Evolutionary conservation across 1,140 invertebrate genomes (phyloP).

Genomic region (Neotoxoptera formosana): DNA sequence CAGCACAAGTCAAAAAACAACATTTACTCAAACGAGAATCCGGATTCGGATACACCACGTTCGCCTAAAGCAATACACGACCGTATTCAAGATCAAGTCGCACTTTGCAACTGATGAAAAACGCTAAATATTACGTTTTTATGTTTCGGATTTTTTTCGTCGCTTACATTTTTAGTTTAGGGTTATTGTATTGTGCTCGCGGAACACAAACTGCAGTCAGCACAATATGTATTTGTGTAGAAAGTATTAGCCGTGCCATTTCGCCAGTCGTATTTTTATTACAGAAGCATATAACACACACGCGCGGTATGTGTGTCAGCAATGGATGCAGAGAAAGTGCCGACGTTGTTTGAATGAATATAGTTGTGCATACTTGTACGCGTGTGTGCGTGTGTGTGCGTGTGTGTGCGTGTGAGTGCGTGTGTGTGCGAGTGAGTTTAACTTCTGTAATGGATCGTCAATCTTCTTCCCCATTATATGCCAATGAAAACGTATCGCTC

Average conservation of each 20-base stretch:
- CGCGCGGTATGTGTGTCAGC: constrained; percentile 52
- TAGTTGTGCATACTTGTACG: neutral
- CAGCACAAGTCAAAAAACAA: constrained; percentile 34
- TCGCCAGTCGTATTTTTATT: constrained; percentile 14
- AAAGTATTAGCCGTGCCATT: constrained; percentile 36
- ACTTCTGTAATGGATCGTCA: constrained; percentile 22
- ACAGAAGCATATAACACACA: constrained; percentile 54
- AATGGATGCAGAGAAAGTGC: constrained; percentile 49
- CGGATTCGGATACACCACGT: constrained; percentile 38
- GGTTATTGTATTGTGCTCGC: neutral
- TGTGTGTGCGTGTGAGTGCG: neutral
- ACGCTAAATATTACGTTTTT: neutral
- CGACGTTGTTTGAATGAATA: constrained; percentile 41
- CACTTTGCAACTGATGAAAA: constrained; percentile 1
- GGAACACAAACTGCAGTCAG: neutral
- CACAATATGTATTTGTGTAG: neutral
- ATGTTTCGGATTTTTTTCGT: constrained; percentile 14
- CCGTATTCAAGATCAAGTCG: constrained; percentile 33
- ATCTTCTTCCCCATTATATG: neutral
- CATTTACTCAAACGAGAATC: constrained; percentile 34
- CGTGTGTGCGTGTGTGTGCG: neutral
- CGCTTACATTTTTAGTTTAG: constrained; percentile 31
- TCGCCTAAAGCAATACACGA: constrained; percentile 47
- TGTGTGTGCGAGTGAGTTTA: neutral
- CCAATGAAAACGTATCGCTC: neutral